These are phyloP conservation scores for Boloria selene DNA, from an alignment of 2,888 invertebrate genomes.

Conservation along the genomic window DNA sequence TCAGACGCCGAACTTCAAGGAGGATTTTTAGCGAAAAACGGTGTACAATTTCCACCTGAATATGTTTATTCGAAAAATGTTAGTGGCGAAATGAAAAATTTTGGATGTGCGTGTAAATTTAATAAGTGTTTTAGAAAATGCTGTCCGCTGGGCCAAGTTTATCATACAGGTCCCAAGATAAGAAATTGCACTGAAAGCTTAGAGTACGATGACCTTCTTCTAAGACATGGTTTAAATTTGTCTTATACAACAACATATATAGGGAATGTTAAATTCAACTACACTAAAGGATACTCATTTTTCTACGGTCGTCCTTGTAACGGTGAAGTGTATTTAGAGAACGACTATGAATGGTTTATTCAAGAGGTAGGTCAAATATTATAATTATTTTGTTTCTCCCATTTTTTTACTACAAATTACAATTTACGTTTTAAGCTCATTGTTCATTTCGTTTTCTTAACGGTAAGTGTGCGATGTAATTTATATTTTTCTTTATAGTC, in stretches of 20 bases:
- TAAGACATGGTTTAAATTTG: slow-evolving; percentile 49
- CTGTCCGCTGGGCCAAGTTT: slow-evolving; percentile 54
- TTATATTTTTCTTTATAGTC: too few relatives aligned
- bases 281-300: slow-evolving; percentile 46
- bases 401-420: neutral
- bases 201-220: slow-evolving; percentile 47
- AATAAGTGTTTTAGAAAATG: slow-evolving; percentile 66
- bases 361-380: slow-evolving; percentile 55
- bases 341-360: slow-evolving; percentile 50
- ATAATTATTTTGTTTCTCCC: neutral
- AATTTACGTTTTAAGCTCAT: too few relatives aligned
- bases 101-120: slow-evolving; percentile 62
- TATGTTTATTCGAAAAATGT: slow-evolving; percentile 54
- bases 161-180: slow-evolving; percentile 21
- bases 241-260: slow-evolving; percentile 45
- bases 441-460: too few relatives aligned
- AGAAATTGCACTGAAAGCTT: slow-evolving; percentile 45
- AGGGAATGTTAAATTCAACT: slow-evolving; percentile 46
- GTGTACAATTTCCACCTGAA: slow-evolving; percentile 52
- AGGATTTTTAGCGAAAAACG: slow-evolving; percentile 49
- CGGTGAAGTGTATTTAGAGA: slow-evolving; percentile 49
- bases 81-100: slow-evolving; percentile 51
- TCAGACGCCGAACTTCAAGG: slow-evolving; percentile 45
- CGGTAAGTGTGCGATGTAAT: too few relatives aligned
- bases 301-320: slow-evolving; percentile 51